These are phyloP conservation scores for Schizothorax lantsangensis DNA, from an alignment of 2,797 vertebrate species.

Conservation along the genomic window DNA sequence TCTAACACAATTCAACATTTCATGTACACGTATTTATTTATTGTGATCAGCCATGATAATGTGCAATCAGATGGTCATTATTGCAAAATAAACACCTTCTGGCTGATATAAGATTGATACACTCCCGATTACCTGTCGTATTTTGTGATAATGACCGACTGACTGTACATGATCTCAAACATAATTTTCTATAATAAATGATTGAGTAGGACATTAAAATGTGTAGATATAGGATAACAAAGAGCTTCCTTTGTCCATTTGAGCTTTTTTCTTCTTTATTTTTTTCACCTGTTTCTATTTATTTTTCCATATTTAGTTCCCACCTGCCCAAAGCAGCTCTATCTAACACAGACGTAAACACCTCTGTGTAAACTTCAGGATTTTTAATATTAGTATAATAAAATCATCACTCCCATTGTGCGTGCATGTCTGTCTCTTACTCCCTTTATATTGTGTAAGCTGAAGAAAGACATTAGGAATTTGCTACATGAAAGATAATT, in stretches of 20 bases:
- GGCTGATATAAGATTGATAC: not conserved
- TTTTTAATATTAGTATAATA: constrained; percentile 22
- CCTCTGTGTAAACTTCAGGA: constrained; percentile 35
- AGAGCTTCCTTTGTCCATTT: constrained; percentile 22
- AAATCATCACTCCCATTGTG: constrained; percentile 3
- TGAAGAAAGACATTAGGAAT: constrained; percentile 27
- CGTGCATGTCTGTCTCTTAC: not conserved
- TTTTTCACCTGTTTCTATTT: constrained; percentile 4
- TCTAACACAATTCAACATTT: not conserved
- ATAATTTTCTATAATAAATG: not conserved
- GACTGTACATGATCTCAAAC: not conserved
- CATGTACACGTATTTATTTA: not conserved
- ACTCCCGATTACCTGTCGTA: not conserved
- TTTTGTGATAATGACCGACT: not conserved
- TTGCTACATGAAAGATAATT: constrained; percentile 17
- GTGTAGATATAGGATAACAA: not conserved
- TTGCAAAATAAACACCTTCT: not conserved
- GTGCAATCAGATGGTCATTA: not conserved
- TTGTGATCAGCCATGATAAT: not conserved
- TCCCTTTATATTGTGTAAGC: not conserved
- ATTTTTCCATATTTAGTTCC: constrained; percentile 43
- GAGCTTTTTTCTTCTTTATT: constrained; percentile 24
- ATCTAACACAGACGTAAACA: constrained; percentile 9
- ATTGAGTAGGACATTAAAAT: constrained; percentile 4
- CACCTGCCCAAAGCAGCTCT: constrained; percentile 37